These are phyloP conservation scores for Dipodomys merriami DNA, from an alignment of 2,113 vertebrate genomes.

Conservation along the genomic window DNA sequence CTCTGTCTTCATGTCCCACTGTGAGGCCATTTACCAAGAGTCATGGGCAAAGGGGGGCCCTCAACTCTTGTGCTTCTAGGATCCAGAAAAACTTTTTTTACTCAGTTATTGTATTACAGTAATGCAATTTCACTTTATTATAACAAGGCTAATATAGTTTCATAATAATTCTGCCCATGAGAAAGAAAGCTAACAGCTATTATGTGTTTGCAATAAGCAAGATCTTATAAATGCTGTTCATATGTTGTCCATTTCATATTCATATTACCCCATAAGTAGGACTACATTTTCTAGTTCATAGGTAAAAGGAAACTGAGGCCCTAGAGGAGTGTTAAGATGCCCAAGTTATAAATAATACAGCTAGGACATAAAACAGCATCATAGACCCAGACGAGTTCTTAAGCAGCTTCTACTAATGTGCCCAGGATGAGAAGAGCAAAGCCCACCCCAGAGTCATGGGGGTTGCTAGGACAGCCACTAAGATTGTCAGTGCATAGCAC, in stretches of 20 bases:
- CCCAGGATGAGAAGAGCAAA: not conserved
- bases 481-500: not conserved
- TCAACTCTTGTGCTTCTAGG: not conserved
- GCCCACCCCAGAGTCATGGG: accelerated
- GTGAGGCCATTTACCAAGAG: not conserved
- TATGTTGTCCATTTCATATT: not conserved
- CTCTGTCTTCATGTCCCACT: not conserved
- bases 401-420: not conserved
- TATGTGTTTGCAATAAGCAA: not conserved
- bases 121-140: not conserved
- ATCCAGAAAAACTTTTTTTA: not conserved
- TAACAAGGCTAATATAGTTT: not conserved
- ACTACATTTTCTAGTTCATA: not conserved
- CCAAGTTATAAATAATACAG: not conserved
- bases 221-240: not conserved
- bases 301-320: not conserved
- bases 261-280: not conserved
- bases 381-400: not conserved
- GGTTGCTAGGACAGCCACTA: not conserved
- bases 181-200: not conserved
- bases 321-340: not conserved
- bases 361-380: not conserved
- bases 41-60: not conserved
- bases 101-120: not conserved
- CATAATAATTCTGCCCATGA: not conserved